Percentiles rank a stretch among this genome's conserved stretches.
Conservation (phyloP, 2,113 vertebrate genomes). For the cattle (Bos taurus) region ARS-UCD2.0 NC_037338.1:26858001-26858500, state of each 20-base stretch:
- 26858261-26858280: slow-evolving; percentile 21
- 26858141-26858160: no score
- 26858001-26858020: no score
- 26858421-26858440: slow-evolving; percentile 56
- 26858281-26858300: slow-evolving; percentile 32
- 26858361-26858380: slow-evolving; percentile 72
- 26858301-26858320: slow-evolving; percentile 44
- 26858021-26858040: no score
- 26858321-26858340: slow-evolving; percentile 64
- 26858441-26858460: slow-evolving; percentile 55
- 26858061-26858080: no score
- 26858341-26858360: slow-evolving; percentile 73
- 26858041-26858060: no score
- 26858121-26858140: no score
- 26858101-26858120: no score
- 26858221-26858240: neutral
- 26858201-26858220: neutral
- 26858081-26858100: no score
- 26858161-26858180: no score
- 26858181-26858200: no score
- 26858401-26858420: slow-evolving; percentile 63
- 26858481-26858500: neutral
- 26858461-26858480: slow-evolving; percentile 47
- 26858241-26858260: neutral
- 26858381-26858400: slow-evolving; percentile 67